phyloP scores from a whole-genome alignment of 2,797 vertebrate genomes.

The Epinephelus coioides region DNA sequence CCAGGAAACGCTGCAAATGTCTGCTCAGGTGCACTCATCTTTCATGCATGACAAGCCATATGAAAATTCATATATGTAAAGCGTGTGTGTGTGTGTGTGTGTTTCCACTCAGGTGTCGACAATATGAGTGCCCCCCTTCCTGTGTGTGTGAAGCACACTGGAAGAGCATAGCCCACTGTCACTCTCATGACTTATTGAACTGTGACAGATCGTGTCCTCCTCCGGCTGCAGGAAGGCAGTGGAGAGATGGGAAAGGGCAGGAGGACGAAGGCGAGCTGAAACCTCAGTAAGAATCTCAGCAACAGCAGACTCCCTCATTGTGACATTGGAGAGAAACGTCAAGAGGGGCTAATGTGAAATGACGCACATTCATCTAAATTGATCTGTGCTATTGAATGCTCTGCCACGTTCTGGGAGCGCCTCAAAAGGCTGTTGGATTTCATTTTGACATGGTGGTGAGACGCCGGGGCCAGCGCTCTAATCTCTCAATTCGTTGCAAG shows the following conservation, averaged over 20 bases:
- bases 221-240: slow-evolving; percentile 22
- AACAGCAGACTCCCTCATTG: slow-evolving; percentile 5
- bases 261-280: slow-evolving; percentile 22
- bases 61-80: slow-evolving; percentile 42
- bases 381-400: slow-evolving; percentile 23
- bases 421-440: slow-evolving; percentile 24
- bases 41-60: slow-evolving; percentile 42
- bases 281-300: slow-evolving; percentile 1
- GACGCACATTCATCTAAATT: not conserved
- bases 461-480: not conserved
- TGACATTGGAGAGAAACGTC: not conserved
- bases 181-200: slow-evolving; percentile 46
- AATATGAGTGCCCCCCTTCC: not conserved
- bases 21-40: slow-evolving; percentile 50
- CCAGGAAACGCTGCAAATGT: slow-evolving; percentile 10
- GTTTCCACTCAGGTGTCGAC: not conserved
- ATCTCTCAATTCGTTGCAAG: slow-evolving; percentile 23
- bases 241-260: slow-evolving; percentile 9
- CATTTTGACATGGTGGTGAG: slow-evolving; percentile 9
- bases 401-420: not conserved
- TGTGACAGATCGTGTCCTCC: slow-evolving; percentile 27
- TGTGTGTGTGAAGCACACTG: slow-evolving; percentile 19
- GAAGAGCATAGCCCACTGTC: slow-evolving; percentile 16
- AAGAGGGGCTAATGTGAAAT: not conserved
- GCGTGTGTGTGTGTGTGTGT: slow-evolving; percentile 17